Percentiles rank a stretch among this genome's conserved stretches.
Conservation (phyloP, 2,113 vertebrate species). For the Holacanthus passer region DNA sequence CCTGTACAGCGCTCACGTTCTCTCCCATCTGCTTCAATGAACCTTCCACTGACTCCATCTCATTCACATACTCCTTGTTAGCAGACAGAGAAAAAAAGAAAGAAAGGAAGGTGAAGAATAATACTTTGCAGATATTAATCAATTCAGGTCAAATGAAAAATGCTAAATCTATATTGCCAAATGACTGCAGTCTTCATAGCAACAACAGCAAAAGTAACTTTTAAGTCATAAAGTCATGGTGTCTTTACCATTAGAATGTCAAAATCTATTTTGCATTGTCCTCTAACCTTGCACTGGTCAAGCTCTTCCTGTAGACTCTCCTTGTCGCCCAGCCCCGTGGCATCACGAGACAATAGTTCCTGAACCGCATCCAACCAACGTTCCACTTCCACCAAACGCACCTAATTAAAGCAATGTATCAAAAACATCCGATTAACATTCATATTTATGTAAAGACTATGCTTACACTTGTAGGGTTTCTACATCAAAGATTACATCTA, state of each 20-base stretch:
- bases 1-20: slow-evolving; percentile 85
- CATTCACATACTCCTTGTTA: slow-evolving; percentile 72
- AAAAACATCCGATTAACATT: background rate
- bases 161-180: background rate
- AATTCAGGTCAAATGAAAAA: background rate
- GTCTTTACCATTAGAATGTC: background rate
- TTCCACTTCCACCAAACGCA: slow-evolving; percentile 85
- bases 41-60: slow-evolving; percentile 87
- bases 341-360: slow-evolving; percentile 87
- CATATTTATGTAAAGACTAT: background rate
- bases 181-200: background rate
- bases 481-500: slow-evolving; percentile 24
- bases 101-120: background rate
- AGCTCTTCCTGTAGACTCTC: slow-evolving; percentile 89
- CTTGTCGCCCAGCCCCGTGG: slow-evolving; percentile 75
- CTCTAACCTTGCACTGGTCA: slow-evolving; percentile 89
- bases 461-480: background rate
- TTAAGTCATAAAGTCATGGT: background rate
- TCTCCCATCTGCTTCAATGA: slow-evolving; percentile 91
- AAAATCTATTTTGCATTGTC: background rate
- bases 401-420: slow-evolving; percentile 71
- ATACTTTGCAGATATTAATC: background rate
- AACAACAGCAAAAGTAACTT: background rate
- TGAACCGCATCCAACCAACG: slow-evolving; percentile 91
- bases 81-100: background rate